Evolutionary conservation across 2,113 vertebrate species (phyloP).

Genomic region (Phaethornis superciliosus): DNA sequence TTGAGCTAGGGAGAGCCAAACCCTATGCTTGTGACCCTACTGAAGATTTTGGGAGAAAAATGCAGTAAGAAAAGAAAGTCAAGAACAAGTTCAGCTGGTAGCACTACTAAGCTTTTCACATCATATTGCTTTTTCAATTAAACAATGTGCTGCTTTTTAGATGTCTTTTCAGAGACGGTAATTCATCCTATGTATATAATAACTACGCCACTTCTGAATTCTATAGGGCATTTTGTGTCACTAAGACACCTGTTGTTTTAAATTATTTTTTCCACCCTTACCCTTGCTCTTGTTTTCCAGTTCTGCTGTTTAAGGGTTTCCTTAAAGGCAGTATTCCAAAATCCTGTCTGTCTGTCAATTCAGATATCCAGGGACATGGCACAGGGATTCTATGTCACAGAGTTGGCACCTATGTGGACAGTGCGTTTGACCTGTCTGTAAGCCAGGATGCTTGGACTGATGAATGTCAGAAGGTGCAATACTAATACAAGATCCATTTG

Average conservation of each 20-base stretch:
- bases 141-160: neutral
- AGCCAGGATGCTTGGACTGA: rapidly evolving
- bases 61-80: neutral
- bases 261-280: neutral
- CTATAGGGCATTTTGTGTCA: neutral
- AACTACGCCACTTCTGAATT: neutral
- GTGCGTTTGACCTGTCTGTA: neutral
- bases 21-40: rapidly evolving
- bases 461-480: neutral
- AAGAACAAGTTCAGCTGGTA: neutral
- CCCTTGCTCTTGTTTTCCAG: neutral
- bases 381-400: neutral
- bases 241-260: conserved; percentile 26
- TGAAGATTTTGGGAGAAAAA: neutral
- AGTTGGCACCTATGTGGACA: neutral
- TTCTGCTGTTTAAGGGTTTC: neutral
- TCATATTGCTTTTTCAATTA: neutral
- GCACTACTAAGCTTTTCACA: neutral
- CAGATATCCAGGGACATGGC: neutral
- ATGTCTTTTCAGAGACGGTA: neutral
- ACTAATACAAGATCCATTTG: neutral
- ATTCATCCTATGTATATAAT: neutral
- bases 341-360: neutral
- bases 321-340: neutral
- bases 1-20: neutral